Conservation (phyloP, 1,140 invertebrate species). For the Monochamus saltuarius region DNA sequence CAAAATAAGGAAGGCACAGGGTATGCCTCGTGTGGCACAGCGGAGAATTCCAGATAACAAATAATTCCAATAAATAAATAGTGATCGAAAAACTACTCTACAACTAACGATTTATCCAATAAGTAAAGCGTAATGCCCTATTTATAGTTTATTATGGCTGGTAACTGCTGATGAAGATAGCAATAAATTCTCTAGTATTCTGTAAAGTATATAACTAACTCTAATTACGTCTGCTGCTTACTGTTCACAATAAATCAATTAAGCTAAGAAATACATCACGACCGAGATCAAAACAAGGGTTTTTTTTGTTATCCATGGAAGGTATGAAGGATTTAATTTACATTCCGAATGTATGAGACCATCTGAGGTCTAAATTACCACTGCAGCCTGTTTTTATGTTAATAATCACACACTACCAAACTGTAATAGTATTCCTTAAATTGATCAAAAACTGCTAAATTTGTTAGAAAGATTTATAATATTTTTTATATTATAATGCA, state of each 20-base stretch:
- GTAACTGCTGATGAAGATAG: slow-evolving; percentile 11
- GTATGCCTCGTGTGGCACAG: background rate
- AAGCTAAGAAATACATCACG: background rate
- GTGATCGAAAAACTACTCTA: slow-evolving; percentile 1
- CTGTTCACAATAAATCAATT: slow-evolving; percentile 15
- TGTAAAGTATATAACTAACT: slow-evolving; percentile 9
- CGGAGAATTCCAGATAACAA: slow-evolving; percentile 5
- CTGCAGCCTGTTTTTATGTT: no score
- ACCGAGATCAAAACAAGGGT: no score
- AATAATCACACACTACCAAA: no score
- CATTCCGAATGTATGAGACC: no score
- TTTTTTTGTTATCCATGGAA: no score
- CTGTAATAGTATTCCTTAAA: no score
- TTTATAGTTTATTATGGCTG: slow-evolving; percentile 12
- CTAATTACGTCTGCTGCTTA: slow-evolving; percentile 11
- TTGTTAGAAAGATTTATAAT: no score
- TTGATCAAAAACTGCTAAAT: no score
- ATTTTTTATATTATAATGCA: no score
- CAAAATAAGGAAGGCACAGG: no score
- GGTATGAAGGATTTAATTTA: no score
- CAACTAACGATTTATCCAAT: slow-evolving; percentile 12
- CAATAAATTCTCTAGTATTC: slow-evolving; percentile 12
- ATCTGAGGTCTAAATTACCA: no score
- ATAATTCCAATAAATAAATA: background rate
- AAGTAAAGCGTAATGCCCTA: slow-evolving; percentile 8